These are phyloP conservation scores for Nomada hirtipes DNA, from an alignment of 2,888 invertebrate species.

Conservation along the genomic window DNA sequence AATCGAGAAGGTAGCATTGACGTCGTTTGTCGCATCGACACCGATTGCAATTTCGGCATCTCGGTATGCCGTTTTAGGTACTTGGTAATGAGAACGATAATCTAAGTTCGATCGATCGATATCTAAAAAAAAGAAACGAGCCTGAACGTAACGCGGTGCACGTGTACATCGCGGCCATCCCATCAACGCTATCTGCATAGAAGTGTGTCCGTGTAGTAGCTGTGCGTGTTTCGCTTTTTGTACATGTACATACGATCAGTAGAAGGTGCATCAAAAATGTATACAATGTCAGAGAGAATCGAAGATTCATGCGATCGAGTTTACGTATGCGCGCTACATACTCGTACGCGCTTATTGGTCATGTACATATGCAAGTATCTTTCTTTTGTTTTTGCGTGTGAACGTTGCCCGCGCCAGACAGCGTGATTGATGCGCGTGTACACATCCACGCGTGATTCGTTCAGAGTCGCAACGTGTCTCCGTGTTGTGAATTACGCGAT, in stretches of 20 bases:
- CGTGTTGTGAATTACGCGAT: conserved; percentile 54
- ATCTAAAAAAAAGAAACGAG: conserved; percentile 68
- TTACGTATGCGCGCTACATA: conserved; percentile 28
- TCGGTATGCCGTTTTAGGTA: conserved; percentile 74
- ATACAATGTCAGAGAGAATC: conserved; percentile 16
- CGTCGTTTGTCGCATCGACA: conserved; percentile 35
- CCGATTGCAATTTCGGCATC: conserved; percentile 60
- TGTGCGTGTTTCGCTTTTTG: conserved; percentile 1
- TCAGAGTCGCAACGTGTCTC: conserved; percentile 41
- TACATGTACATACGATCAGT: background rate
- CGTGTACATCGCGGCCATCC: conserved; percentile 22
- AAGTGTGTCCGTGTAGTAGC: background rate
- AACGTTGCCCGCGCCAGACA: background rate
- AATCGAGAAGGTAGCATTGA: conserved; percentile 20
- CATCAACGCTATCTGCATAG: background rate
- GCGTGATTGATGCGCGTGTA: conserved; percentile 44
- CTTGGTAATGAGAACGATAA: conserved; percentile 76
- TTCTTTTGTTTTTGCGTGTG: conserved; percentile 19
- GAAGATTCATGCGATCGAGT: conserved; percentile 38
- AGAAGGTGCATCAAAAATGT: conserved; percentile 41
- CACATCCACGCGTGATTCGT: conserved; percentile 54
- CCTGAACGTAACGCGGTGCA: conserved; percentile 75
- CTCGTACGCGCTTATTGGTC: background rate
- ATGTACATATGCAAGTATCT: conserved; percentile 5
- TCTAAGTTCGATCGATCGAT: conserved; percentile 73